Base-by-base conservation (phyloP, 2,888 invertebrate genomes). In the Hemicrepidius hirtus region DNA sequence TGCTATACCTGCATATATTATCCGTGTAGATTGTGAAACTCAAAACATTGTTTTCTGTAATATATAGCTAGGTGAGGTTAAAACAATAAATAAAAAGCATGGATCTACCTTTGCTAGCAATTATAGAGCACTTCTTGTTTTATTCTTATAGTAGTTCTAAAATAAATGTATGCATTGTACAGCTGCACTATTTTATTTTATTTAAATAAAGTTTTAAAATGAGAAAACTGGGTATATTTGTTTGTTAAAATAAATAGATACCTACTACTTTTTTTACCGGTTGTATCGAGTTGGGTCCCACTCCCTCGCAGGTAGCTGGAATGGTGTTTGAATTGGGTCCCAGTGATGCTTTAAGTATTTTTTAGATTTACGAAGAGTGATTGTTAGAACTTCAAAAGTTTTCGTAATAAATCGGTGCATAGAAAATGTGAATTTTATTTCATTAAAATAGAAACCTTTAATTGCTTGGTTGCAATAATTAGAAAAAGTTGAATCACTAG, bases 111-210 rank as follows among this genome's bases (percentile, higher is more conserved):
- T 50, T 65, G 50, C 60, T 60, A 44, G 60, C 21, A 9, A 44
- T 41, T 60, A 13, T 60, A 60, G 60, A 40, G 60, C 60, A 60
- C 60, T 24, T 28, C 60, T 44, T 60, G 60, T 10, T 60, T 57
- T 21, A 50, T 28, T 37, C 13, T 41, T 68, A 59, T 57, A 32
- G 55, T 69, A 63, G 62, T 57, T 41, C 16, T 62, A 68, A 55
- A 71, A 64, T 70, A 66, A 70, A 74, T 68, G 71, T 73, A 68
- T 73, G 62, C 46, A 76, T 74, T 76, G 76, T 76, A 76, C 76
- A 76, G 76, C 72, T 68, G 76, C 76, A 76, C 72, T 37, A 73
- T 73, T 71, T 71, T 75, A 66, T 68, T 73, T 73, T 73, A 68
- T 66, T 74, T 74, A 62, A 76, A 75, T 75, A 72, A 74, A 72